phyloP scores from a whole-genome alignment of 2,797 vertebrate species.

The Oryzias sinensis region DNA sequence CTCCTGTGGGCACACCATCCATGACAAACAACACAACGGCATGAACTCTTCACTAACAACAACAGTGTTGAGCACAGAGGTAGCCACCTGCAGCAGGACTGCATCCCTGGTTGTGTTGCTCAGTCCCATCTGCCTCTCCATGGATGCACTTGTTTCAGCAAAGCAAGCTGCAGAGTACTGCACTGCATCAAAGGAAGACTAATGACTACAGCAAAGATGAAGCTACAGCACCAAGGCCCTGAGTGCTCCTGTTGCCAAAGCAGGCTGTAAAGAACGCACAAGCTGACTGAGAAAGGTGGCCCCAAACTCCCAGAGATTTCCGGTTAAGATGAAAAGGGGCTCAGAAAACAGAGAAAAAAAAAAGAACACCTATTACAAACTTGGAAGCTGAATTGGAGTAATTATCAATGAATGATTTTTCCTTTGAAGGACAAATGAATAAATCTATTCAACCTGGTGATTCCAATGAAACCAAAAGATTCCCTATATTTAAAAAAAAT shows the following conservation, averaged over 20 bases:
- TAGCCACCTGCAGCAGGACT: conserved; percentile 55
- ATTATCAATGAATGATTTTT: too few species aligned
- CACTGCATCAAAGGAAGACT: conserved; percentile 63
- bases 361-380: too few species aligned
- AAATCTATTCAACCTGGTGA: too few species aligned
- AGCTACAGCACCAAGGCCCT: conserved; percentile 37
- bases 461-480: neutral
- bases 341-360: neutral
- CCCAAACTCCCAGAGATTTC: neutral
- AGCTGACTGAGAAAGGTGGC: conserved; percentile 24
- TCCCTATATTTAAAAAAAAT: neutral
- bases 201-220: conserved; percentile 59
- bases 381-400: too few species aligned
- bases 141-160: conserved; percentile 44
- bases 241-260: conserved; percentile 39
- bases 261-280: conserved; percentile 50
- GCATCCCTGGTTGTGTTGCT: conserved; percentile 23
- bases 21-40: conserved; percentile 54
- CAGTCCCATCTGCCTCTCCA: conserved; percentile 29
- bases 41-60: conserved; percentile 28
- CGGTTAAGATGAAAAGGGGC: conserved; percentile 16
- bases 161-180: conserved; percentile 46
- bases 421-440: too few species aligned
- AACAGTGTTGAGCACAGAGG: conserved; percentile 14
- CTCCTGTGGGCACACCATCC: conserved; percentile 58